phyloP scores from a whole-genome alignment of 2,888 invertebrate genomes.

The Tenodera sinensis region DNA sequence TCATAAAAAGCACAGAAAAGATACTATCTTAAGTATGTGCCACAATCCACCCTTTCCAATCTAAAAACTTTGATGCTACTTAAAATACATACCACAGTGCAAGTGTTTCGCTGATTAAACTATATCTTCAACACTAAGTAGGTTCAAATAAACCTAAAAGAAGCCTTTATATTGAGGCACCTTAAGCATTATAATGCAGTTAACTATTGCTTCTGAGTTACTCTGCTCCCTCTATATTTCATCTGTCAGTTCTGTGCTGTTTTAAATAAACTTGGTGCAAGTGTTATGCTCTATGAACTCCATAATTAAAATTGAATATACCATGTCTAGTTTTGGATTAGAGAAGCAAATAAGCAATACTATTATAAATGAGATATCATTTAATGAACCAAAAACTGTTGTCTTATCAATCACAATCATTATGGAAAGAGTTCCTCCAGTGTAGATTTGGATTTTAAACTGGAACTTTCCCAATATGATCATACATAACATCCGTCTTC shows the following conservation, averaged over 20 bases:
- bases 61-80: too few species aligned
- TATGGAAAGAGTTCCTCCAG: background rate
- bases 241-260: background rate
- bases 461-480: background rate
- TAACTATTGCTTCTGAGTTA: background rate
- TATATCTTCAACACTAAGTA: too few species aligned
- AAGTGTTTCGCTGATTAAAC: too few species aligned
- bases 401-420: background rate
- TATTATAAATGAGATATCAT: background rate
- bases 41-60: too few species aligned
- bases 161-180: too few species aligned
- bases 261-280: background rate
- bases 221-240: background rate
- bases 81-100: too few species aligned
- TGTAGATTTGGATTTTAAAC: background rate
- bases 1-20: too few species aligned
- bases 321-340: background rate
- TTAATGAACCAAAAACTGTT: background rate
- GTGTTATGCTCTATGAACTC: background rate
- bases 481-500: background rate
- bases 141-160: too few species aligned
- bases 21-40: too few species aligned
- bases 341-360: background rate
- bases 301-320: background rate
- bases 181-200: too few species aligned